Percentiles rank a stretch among this genome's conserved stretches.
phyloP scores from a whole-genome alignment of 2,797 vertebrate species.

The Mormyrops attenuatus region DNA sequence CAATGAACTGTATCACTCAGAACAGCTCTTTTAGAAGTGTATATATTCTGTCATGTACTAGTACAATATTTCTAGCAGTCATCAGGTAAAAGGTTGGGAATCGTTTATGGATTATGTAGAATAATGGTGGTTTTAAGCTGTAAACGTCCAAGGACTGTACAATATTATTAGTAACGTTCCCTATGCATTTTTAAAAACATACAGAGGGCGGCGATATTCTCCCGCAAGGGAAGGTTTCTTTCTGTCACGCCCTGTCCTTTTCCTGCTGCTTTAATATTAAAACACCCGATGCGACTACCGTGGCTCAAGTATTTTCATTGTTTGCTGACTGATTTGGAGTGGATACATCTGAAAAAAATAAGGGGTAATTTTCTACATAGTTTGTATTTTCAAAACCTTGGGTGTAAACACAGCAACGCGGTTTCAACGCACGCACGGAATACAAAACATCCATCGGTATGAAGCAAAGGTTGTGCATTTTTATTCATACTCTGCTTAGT shows the following conservation, averaged over 20 bases:
- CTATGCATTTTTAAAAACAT: not conserved
- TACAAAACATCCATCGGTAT: slow-evolving; percentile 11
- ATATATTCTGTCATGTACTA: not conserved
- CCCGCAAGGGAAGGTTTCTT: not conserved
- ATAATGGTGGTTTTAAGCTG: too few species aligned
- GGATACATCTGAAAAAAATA: not conserved
- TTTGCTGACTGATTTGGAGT: not conserved
- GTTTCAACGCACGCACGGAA: not conserved
- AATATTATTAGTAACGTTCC: not conserved
- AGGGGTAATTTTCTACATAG: not conserved
- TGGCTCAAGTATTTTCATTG: not conserved
- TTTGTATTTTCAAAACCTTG: not conserved
- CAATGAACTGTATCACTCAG: not conserved
- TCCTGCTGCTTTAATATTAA: not conserved
- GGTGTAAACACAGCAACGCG: not conserved
- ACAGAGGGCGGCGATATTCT: not conserved
- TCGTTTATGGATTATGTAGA: too few species aligned
- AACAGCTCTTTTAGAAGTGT: not conserved
- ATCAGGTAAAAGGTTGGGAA: too few species aligned
- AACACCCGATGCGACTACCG: not conserved
- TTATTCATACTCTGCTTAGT: not conserved
- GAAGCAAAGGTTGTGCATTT: not conserved
- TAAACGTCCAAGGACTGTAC: not conserved
- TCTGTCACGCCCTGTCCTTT: not conserved
- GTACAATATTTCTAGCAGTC: too few species aligned